Evolutionary conservation across 2,113 vertebrate genomes (phyloP), one percentile per base, ranked within the genome.

Genomic region (Megatriorchis doriae): DNA sequence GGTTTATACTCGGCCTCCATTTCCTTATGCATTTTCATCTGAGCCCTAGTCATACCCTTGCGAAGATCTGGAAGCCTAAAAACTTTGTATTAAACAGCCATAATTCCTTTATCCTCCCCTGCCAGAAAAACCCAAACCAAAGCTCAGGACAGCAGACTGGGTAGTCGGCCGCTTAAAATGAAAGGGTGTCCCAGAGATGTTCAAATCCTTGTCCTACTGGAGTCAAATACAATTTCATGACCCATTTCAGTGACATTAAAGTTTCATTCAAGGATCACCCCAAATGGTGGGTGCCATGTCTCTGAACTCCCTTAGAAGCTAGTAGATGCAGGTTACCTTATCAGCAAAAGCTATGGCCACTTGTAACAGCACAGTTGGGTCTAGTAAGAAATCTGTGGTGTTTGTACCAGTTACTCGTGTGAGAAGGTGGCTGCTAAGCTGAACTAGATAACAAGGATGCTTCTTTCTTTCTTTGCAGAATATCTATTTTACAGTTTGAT

Each of bases 121-220:
- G 2, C 1, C 2, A 6, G 19, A 43, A 66, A 62, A 15, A 32
- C 3, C 0, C 1, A 25, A 55, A 5, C 3, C 10, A 16, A 67
- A 82, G 53, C 7, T 79, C 29, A 29, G 6, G 14, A n/a, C 17
- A 45, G 8, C 27, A 52, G 11, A 48, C 21, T 45, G 2, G 1
- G 8, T 16, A 38, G 18, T 7, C 63, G 25, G 15, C 6, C 36
- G 16, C 10, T 31, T 21, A n/a, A 84, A 75, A 90, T 22, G 7
- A 45, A 81, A 45, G 6, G 13, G 36, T 62, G 4, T 45, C 15
- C 17, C 38, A 53, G 13, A 23, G 2, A 14, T 18, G 3, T 42
- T 4, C 19, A 81, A 78, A 45, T 61, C 42, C 18, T 63, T 84
- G n/a, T 47, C 26, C 29, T 50, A 4, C 29, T 74, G 1, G 1